Evolutionary conservation across 1,140 invertebrate species (phyloP).

Genomic region (Cyphomyrmex costatus): DNA sequence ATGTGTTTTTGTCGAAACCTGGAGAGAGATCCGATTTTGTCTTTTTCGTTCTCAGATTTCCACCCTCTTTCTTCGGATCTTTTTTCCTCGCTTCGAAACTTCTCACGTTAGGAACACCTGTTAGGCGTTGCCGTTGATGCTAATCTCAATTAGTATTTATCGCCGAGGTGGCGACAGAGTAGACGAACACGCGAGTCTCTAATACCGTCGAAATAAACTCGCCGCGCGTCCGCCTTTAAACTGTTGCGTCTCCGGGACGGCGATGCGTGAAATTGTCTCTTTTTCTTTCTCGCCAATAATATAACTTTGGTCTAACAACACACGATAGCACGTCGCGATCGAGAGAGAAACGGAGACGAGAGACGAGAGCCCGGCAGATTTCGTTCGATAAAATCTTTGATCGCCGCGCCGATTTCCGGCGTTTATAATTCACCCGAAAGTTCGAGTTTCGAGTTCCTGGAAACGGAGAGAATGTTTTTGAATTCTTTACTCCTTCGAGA

Average conservation of each 20-base stretch:
- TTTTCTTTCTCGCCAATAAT: not conserved
- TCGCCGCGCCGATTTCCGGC: conserved; percentile 18
- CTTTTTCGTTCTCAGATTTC: conserved; percentile 19
- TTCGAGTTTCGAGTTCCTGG: conserved; percentile 20
- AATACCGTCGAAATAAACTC: conserved; percentile 5
- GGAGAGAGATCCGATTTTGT: too few species aligned
- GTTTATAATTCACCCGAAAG: conserved; percentile 15
- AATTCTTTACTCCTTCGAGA: conserved; percentile 1
- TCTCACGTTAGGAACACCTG: conserved; percentile 53
- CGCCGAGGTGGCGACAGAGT: conserved; percentile 69
- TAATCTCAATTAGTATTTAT: conserved; percentile 76
- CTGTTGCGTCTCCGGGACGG: not conserved
- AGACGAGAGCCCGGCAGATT: too few species aligned
- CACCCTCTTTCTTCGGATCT: conserved; percentile 5
- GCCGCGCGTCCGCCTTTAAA: not conserved
- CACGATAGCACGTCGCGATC: not conserved
- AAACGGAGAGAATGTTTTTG: conserved; percentile 20
- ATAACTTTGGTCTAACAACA: conserved; percentile 1
- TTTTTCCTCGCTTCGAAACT: not conserved
- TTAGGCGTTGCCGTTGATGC: conserved; percentile 57
- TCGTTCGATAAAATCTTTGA: not conserved
- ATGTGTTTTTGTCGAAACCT: not conserved
- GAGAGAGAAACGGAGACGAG: not conserved
- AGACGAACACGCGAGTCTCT: conserved; percentile 38
- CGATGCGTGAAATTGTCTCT: not conserved